Evolutionary conservation across 2,888 invertebrate species (phyloP), one percentile per base, ranked within the genome.

Genomic region (Caenorhabditis zanzibari): DNA sequence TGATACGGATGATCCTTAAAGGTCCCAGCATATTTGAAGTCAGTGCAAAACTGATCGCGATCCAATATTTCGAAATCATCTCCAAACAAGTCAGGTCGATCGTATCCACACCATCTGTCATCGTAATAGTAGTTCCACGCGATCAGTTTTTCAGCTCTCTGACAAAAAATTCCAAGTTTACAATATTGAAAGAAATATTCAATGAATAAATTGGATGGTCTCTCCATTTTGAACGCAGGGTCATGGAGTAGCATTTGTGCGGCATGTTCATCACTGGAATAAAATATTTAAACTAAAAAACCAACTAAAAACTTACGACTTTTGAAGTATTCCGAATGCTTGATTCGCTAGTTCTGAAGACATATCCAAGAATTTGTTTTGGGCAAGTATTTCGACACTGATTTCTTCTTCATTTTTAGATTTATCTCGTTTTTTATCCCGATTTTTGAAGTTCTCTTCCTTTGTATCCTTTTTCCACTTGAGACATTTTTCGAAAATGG

Each of bases 111-210:
- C 71, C 71, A 79, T 1, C 79, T 63, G 32, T 79, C 79, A 12
- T 79, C 79, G 19, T 64, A 71, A 12, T 79, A 79, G 47, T 71
- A 79, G 79, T 79, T 79, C 79, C 79, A 79, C 1, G 79, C 79
- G n/a, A 79, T 63, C 10, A 79, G 2, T 32, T 79, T 79, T 32
- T 79, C 64, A 4, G 41, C 35, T 16, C 28, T 38, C 0, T 16
- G 22, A 10, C 6, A 0, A n/a, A 71, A 79, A 28, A 71, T 38
- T 10, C 79, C 79, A 0, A 79, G 64, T 24, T 64, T 71, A 1
- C 28, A 24, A 32, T 54, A 79, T 32, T 79, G 79, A 19, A 69
- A 28, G 24, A 76, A 35, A 19, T 58, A 76, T 16, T 76, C 75
- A 16, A 76, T 49, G 49, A 68, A 59, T 1, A 76, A 9, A 0